phyloP scores from a whole-genome alignment of 2,113 vertebrate species.

The Microcebus ravelobensis region DNA sequence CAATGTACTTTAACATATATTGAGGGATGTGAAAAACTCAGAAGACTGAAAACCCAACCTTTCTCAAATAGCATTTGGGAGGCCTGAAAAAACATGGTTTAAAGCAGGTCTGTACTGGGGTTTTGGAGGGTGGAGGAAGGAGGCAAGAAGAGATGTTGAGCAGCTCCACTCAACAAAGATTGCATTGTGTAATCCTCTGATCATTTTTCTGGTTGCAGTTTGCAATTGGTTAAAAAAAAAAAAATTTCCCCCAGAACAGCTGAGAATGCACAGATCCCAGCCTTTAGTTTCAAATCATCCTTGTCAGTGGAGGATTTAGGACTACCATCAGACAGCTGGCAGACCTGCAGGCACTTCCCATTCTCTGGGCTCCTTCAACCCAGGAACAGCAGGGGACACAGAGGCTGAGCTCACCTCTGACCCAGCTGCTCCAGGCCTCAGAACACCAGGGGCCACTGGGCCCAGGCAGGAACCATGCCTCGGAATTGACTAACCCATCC shows the following conservation, averaged over 20 bases:
- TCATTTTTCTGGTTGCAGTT: conserved; percentile 45
- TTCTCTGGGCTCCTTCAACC: not conserved
- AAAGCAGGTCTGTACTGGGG: not conserved
- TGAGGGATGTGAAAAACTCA: not conserved
- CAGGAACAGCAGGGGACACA: not conserved
- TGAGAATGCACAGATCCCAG: conserved; percentile 67
- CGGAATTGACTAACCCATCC: not conserved
- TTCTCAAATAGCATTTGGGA: not conserved
- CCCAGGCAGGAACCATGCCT: not conserved
- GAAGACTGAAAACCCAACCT: not conserved
- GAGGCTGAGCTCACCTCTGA: conserved; percentile 31
- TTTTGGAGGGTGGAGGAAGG: not conserved
- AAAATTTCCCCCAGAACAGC: conserved; percentile 64
- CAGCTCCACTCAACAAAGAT: conserved; percentile 25
- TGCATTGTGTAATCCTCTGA: conserved; percentile 47
- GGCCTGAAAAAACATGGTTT: not conserved
- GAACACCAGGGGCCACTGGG: not conserved
- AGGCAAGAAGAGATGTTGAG: not conserved
- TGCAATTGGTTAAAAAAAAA: conserved; percentile 5
- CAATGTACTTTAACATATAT: not conserved
- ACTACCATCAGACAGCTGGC: conserved; percentile 23
- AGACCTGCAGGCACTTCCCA: not conserved
- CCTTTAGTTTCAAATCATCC: conserved; percentile 47
- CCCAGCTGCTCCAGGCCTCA: conserved; percentile 20
- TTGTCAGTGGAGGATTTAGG: conserved; percentile 24